A percentile compares a stretch with the other conserved stretches of the same genome.
Conservation (phyloP, 2,888 invertebrate genomes). For the Hyles lineata region DNA sequence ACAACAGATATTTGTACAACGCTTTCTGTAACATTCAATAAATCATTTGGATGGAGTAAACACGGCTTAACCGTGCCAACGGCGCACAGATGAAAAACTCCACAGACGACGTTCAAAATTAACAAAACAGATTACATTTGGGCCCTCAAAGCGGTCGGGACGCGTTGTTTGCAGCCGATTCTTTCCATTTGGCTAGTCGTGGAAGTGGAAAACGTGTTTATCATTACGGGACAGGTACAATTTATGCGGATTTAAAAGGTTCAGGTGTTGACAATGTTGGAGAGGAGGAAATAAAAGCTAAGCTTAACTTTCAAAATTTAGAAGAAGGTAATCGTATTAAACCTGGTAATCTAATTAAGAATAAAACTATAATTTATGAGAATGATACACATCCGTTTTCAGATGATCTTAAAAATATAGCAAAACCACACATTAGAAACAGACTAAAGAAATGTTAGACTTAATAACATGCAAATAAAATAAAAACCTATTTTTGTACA, state of each 20-base stretch:
- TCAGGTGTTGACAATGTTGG: neutral
- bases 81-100: conserved; percentile 21
- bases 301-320: neutral
- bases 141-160: conserved; percentile 67
- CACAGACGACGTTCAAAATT: conserved; percentile 71
- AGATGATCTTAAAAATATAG: too few species aligned
- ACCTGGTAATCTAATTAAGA: too few species aligned
- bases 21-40: conserved; percentile 27
- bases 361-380: too few species aligned
- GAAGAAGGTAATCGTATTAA: neutral
- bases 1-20: conserved; percentile 23
- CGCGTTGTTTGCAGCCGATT: conserved; percentile 69
- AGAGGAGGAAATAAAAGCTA: too few species aligned
- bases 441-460: too few species aligned
- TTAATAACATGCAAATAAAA: neutral
- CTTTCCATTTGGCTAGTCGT: conserved; percentile 70
- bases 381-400: too few species aligned
- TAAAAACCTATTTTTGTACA: neutral
- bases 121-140: conserved; percentile 82
- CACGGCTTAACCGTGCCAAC: conserved; percentile 51
- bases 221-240: neutral
- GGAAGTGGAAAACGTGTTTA: conserved; percentile 49
- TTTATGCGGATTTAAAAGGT: neutral
- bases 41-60: conserved; percentile 49
- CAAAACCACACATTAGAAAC: too few species aligned